Evolutionary conservation across 2,113 vertebrate genomes (phyloP).

Genomic region (Crotalus helleri): DNA sequence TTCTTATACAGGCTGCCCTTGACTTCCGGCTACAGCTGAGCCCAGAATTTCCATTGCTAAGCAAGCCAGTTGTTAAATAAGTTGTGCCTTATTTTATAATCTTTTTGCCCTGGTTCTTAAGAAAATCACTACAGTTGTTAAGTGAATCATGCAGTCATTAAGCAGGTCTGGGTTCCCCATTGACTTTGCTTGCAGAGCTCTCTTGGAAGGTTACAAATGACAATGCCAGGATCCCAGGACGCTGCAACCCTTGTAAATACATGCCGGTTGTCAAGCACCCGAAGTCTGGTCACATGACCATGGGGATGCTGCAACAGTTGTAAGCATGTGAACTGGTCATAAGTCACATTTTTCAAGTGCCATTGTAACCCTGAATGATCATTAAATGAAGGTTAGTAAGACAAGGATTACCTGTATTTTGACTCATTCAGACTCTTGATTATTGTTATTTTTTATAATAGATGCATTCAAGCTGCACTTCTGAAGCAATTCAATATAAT

Average conservation of each 20-base stretch:
- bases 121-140: background rate
- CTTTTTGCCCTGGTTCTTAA: background rate
- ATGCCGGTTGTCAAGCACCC: background rate
- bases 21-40: background rate
- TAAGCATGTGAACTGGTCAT: background rate
- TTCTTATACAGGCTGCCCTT: background rate
- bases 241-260: background rate
- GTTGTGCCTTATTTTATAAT: background rate
- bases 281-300: background rate
- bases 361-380: background rate
- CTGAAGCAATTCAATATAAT: background rate
- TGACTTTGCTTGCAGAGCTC: background rate
- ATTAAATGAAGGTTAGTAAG: background rate
- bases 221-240: background rate
- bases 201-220: background rate
- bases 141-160: background rate
- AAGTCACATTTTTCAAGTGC: background rate
- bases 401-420: background rate
- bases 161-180: background rate
- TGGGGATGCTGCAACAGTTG: background rate
- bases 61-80: background rate
- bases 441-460: background rate
- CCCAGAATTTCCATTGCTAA: background rate
- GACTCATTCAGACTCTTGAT: background rate
- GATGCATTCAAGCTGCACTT: background rate